A percentile compares a stretch with the other conserved stretches of the same genome.
Conservation (phyloP, 2,797 vertebrate species). For the Acanthurus tractus region DNA sequence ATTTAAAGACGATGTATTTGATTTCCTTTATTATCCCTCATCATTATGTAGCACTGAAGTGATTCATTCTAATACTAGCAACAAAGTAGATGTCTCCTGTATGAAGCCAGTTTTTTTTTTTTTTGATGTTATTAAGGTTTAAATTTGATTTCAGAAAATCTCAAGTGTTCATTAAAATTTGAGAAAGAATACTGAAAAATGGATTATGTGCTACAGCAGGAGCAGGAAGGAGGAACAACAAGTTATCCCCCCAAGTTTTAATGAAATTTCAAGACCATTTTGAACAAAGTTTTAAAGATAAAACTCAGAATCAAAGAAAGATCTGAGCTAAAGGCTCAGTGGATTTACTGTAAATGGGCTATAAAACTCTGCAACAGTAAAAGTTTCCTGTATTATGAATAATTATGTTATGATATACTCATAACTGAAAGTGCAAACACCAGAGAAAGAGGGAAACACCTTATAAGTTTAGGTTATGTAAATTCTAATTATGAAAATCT, state of each 20-base stretch:
- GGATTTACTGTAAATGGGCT: not conserved
- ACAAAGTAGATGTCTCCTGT: not conserved
- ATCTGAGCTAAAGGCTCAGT: conserved; percentile 3
- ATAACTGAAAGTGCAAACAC: not conserved
- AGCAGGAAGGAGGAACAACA: not conserved
- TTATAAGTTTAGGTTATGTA: not conserved
- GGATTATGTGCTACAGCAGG: not conserved
- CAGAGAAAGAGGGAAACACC: not conserved
- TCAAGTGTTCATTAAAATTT: not conserved
- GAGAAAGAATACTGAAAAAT: not conserved
- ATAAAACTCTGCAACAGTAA: conserved; percentile 1
- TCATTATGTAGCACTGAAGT: conserved; percentile 10
- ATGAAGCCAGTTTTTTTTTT: not conserved
- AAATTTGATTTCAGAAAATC: not conserved
- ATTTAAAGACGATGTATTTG: conserved; percentile 17
- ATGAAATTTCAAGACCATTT: conserved; percentile 13
- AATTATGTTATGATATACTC: not conserved
- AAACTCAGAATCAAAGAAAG: conserved; percentile 14
- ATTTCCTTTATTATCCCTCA: not conserved
- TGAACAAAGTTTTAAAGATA: conserved; percentile 1
- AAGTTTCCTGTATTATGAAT: not conserved
- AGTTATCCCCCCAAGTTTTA: conserved; percentile 2
- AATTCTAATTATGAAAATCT: not conserved
- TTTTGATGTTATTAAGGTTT: not conserved
- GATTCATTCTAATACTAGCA: not conserved